Evolutionary conservation across 2,797 vertebrate species (phyloP), one percentile per base, ranked within the genome.

Genomic region (Mus caroli): DNA sequence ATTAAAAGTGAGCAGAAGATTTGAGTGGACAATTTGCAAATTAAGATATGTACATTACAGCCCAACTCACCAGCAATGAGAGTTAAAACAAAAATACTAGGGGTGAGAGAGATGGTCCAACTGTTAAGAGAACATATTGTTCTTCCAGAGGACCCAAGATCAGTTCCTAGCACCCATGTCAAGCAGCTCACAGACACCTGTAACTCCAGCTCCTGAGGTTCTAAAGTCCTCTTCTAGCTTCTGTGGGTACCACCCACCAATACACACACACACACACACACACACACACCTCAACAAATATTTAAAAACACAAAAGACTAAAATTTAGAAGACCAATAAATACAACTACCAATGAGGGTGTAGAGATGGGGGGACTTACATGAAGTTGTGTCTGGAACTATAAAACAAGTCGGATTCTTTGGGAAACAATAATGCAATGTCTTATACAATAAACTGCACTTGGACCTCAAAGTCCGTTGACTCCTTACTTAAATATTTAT

Each of bases 391-490:
- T 2, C 2, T 31, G 62, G 6, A 20, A 64, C 40, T 78, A 9
- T 88, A 94, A 93, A 96, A 90, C 40, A 6, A 37, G n/a, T 76
- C 24, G 89, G 12, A 87, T 77, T 90, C 4, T 89, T 64, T 37
- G 7, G 34, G 60, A 80, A 94, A 86, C 1, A 64, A 12, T 67
- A 82, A 77, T 71, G 12, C 14, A 71, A 6, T 88, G 17, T 56
- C 62, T 86, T 73, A 54, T 75, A 90, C 34, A 92, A 34, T 77
- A 64, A 93, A 88, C 22, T 12, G 4, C 8, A 34, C 9, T 77
- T 1, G 5, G 64, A 90, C 26, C 26, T 40, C 26, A 60, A 13
- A 88, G 26, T 34, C 7, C 64, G 76, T 4, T 54, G 85, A 80
- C 28, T 62, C 12, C 22, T 75, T 58, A 5, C 77, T 88, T 69